Base-by-base conservation (phyloP, 2,113 vertebrate genomes). In the Vombatus ursinus region DNA sequence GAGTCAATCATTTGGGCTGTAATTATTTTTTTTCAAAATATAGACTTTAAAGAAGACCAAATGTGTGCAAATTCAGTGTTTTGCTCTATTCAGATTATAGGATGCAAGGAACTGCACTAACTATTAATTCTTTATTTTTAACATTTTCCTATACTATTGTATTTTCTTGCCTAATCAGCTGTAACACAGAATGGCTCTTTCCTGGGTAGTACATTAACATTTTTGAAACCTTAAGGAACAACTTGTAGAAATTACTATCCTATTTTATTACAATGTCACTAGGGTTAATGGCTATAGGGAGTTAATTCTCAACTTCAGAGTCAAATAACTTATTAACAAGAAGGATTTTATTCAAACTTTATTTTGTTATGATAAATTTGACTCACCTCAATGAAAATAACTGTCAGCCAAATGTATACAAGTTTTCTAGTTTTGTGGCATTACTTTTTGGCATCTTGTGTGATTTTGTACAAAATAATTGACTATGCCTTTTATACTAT, bases 391-490 rank as follows among this genome's bases (percentile, higher is more conserved):
- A 31, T 52, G 90, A 52, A 52, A 93, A 44, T 96, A 54, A 94
- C 94, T 97, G 3, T 95, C 25, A 28, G 3, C 22, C 50, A 93
- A 84, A 91, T 77, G 7, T 12, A 93, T 91, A 92, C 51, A 84
- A 4, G 19, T 91, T 97, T 8, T 26, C 24, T 61, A 95, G 94
- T 3, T 12, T 92, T 94, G 50, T 90, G 53, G 48, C 31, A 84
- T 14, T 93, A 92, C 93, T 90, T 92, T 95, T 50, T 93, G 96
- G 24, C n/a, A 94, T 51, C 47, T 68, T 50, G 90, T 11, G 3
- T 91, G n/a, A 91, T 89, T 94, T 93, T 92, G 31, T 94, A 90
- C 96, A 93, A 54, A 91, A 89, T 37, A 24, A 84, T 84, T 23
- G 37, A 44, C 16, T 84, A 44, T 84, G 37, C 16, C 31, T 22